Conservation (phyloP, 2,113 vertebrate species). For the Peromyscus leucopus region DNA sequence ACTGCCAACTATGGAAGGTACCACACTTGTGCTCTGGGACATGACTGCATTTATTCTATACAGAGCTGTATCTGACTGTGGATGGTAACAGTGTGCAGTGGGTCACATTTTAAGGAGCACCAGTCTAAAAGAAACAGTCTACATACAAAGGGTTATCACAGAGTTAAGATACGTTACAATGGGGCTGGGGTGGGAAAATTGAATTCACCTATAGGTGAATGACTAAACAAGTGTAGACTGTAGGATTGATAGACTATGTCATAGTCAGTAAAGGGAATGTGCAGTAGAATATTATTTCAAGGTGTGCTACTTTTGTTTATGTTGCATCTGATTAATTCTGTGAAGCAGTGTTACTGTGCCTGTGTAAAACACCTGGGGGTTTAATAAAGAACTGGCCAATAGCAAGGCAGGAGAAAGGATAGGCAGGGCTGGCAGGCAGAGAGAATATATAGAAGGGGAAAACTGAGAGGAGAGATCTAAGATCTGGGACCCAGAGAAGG, state of each 20-base stretch:
- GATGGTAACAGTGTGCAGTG: background rate
- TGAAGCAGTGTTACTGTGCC: no score
- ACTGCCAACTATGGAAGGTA: background rate
- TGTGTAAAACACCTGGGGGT: no score
- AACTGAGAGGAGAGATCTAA: no score
- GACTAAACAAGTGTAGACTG: background rate
- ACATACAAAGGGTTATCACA: background rate
- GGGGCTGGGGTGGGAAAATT: background rate
- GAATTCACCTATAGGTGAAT: background rate
- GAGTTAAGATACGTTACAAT: background rate
- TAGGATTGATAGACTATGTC: background rate
- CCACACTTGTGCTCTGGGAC: background rate
- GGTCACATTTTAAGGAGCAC: background rate
- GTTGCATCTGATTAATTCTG: no score
- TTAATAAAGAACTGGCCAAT: no score
- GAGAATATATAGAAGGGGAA: no score
- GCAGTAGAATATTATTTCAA: no score
- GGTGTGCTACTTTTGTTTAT: no score
- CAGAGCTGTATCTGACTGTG: background rate
- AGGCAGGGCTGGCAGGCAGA: no score
- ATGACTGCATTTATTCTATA: background rate
- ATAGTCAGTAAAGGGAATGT: background rate
- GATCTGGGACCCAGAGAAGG: no score
- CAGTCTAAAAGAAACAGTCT: background rate
- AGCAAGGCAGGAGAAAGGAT: no score